Evolutionary conservation across 2,888 invertebrate species (phyloP), one percentile per base, ranked within the genome.

Genomic region (Diplolepis rosae): DNA sequence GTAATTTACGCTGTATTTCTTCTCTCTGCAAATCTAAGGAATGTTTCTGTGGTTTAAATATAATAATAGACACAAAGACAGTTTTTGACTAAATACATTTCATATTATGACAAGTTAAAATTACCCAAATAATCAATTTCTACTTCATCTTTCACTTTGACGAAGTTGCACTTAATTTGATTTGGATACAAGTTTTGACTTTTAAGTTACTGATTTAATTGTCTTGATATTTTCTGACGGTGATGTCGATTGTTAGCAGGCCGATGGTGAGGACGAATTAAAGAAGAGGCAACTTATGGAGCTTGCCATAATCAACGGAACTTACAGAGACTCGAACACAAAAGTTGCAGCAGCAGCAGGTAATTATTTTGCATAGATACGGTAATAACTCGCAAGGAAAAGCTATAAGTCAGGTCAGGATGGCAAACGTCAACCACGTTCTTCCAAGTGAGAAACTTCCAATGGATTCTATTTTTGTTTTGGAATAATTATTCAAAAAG

Each of bases 221-320:
- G 22, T n/a, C 32, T 11, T 71, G 65, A 74, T 76, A 66, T 70
- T 69, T 84, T 80, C 85, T 84, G 86, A 88, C 85, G 84, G 72
- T 83, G 77, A 84, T 84, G 71, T 87, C 83, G 83, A 83, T 84
- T 87, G 83, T 85, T 85, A 94, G 93, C 95, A 99, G 98, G 98
- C 98, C 76, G 99, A 99, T 90, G 99, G 99, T 77, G 99, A 99
- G 92, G 99, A 99, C 91, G 99, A 99, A 90, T 91, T 99, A 88
- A 99, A 99, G 93, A 98, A 99, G 90, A 94, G 98, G 89, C 99
- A 99, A 91, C 92, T 99, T 85, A 99, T 99, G 99, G 99, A 99
- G 91, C 92, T 99, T 89, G 99, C 99, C 87, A 99, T 99, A 87
- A 98, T 99, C 89, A 99, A 99, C 90, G 99, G 99, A 89, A 99